Evolutionary conservation across 2,113 vertebrate species (phyloP), one percentile per base, ranked within the genome.

Genomic region (Larimichthys polyactis): DNA sequence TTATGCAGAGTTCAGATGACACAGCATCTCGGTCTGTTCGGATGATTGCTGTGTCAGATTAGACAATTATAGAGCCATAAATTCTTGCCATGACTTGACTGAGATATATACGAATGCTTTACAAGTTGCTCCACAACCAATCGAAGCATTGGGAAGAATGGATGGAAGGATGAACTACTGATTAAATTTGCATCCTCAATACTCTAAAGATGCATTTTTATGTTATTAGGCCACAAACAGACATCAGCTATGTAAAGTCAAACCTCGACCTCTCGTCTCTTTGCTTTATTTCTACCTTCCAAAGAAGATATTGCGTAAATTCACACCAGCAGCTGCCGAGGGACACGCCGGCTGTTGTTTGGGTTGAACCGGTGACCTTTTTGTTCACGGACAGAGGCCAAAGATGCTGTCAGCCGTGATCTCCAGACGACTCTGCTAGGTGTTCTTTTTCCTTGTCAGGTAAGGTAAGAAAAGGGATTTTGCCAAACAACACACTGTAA

Each of bases 391-490:
- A 71, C 11, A 0, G n/a, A 27, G 11, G 11, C 44, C 72, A 58
- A 54, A 36, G 14, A 48, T 44, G n/a, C 72, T 9, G 51, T 57
- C 63, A 51, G 14, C 22, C 46, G 16, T 46, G 49, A 60, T 52
- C 72, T 70, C 44, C 52, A 70, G 32, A 69, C 24, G 14, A 19
- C 0, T 2, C 54, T 8, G 14, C 15, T 1, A 20, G 69, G 20
- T 71, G 15, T 64, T 44, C 6, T 17, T 68, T 40, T 51, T 27
- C 17, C 15, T 1, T 44, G 27, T 68, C 69, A 49, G 59, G n/a
- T 55, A 17, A 75, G 27, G 62, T 12, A 48, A 80, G 72, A 64
- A 69, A 58, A 62, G 51, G 44, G 43, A 73, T 66, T 79, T 71
- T 3, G 19, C 75, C 48, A 63, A 46, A 58, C 24, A 71, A 51